A percentile compares a stretch with the other conserved stretches of the same genome.
Conservation (phyloP, 2,113 vertebrate genomes). For the Corvus cornix region DNA sequence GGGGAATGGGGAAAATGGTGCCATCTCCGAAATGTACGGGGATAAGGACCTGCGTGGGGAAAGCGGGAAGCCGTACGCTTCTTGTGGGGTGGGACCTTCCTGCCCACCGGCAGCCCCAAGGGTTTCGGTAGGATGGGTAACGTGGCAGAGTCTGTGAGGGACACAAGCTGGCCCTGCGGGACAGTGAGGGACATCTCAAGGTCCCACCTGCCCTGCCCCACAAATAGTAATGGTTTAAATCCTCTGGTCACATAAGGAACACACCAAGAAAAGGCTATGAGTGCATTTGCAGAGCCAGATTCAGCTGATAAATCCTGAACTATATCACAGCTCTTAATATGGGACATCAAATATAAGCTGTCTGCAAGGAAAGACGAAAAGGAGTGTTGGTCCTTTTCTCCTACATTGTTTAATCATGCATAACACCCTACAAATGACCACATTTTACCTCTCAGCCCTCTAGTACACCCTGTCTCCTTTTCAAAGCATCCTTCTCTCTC, state of each 20-base stretch:
- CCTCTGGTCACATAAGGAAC: accelerated
- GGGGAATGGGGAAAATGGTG: neutral
- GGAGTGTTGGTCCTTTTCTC: neutral
- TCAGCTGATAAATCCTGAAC: neutral
- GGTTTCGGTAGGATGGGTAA: neutral
- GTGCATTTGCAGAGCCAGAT: neutral
- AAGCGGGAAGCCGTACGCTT: neutral
- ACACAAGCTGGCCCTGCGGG: neutral
- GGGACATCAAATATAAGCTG: neutral
- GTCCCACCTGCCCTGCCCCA: neutral
- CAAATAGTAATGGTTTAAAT: neutral
- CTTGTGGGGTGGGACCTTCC: neutral
- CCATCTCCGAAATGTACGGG: neutral
- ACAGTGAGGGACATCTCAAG: neutral
- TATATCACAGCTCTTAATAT: neutral
- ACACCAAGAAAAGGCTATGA: neutral
- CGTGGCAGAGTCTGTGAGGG: neutral
- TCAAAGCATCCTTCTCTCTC: neutral
- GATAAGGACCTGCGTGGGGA: neutral
- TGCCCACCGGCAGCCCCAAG: neutral
- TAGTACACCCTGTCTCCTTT: neutral
- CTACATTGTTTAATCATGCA: accelerated
- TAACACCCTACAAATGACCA: neutral
- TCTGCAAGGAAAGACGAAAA: neutral
- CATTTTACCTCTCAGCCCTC: neutral